Conservation (phyloP, 2,888 invertebrate genomes). For the Pilophorus perplexus region DNA sequence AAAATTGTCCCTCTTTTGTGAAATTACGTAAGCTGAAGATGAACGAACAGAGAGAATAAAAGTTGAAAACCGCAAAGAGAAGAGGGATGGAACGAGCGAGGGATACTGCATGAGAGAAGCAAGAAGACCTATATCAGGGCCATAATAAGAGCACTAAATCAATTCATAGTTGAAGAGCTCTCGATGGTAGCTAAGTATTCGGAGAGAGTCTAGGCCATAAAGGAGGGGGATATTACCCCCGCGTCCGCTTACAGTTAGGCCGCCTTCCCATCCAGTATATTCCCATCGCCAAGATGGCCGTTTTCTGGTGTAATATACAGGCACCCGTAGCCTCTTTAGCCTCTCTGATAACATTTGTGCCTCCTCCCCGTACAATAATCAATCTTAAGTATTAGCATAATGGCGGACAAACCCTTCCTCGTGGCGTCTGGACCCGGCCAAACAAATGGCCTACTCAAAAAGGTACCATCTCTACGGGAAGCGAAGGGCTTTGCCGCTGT, state of each 20-base stretch:
- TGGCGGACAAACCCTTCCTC: slow-evolving; percentile 27
- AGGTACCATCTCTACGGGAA: slow-evolving; percentile 24
- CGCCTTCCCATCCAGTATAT: slow-evolving; percentile 31
- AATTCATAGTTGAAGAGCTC: slow-evolving; percentile 43
- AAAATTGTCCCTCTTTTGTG: no score
- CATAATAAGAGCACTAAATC: slow-evolving; percentile 42
- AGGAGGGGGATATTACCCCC: slow-evolving; percentile 27
- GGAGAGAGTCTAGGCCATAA: slow-evolving; percentile 41
- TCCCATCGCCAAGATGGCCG: slow-evolving; percentile 39
- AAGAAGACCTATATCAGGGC: slow-evolving; percentile 15
- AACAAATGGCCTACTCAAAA: slow-evolving; percentile 38
- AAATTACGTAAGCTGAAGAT: no score
- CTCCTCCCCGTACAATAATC: slow-evolving; percentile 30
- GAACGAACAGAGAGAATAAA: no score
- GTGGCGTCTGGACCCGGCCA: slow-evolving; percentile 22
- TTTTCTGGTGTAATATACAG: slow-evolving; percentile 28
- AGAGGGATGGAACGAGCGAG: not conserved
- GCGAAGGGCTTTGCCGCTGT: slow-evolving; percentile 13
- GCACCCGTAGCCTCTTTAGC: slow-evolving; percentile 27
- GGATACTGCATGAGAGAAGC: slow-evolving; percentile 15
- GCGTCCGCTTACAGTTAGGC: slow-evolving; percentile 14
- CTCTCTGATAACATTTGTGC: slow-evolving; percentile 38
- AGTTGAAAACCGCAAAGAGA: no score
- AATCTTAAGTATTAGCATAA: slow-evolving; percentile 40
- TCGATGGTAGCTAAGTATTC: slow-evolving; percentile 41